Evolutionary conservation across 2,888 invertebrate genomes (phyloP), one percentile per base, ranked within the genome.

Genomic region (Drosophila suboccidentalis): DNA sequence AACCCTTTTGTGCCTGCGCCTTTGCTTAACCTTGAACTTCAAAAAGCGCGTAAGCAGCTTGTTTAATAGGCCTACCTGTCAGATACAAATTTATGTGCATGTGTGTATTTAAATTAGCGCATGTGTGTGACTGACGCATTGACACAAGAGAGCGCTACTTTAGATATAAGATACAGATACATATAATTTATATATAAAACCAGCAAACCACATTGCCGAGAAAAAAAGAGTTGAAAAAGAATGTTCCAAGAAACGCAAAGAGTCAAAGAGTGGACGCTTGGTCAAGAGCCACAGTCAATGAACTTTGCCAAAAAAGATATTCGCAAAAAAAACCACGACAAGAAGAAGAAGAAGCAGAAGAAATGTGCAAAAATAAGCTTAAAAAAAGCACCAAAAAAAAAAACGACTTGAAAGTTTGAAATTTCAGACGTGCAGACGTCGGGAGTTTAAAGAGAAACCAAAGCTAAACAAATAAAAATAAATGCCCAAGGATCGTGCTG

Each of bases 11-110:
- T 50, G 55, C 57, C 29, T 46, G 53, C 51, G 53, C 51, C 62
- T 62, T 62, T 67, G 75, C 32, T 80, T 91, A 92, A 92, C 92
- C 92, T 92, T 92, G 92, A 92, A 92, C 92, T 92, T 92, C 85
- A 92, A 86, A 82, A 85, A 75, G 60, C 82, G 79, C 71, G 82
- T 79, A 79, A 50, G 47, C 49, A 39, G 60, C 72, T 75, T 49
- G 58, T 68, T 80, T 80, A 75, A 86, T 83, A 83, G 87, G 89
- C 75, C 87, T 88, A 87, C 75, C 87, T 86, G 74, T 67, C 67
- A 61, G 34, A 75, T 13, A 43, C 19, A 43, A 22, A 22, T 22
- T 13, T 44, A 34, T 71, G 54, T 75, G 58, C 72, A 38, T 75
- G 62, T 73, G 41, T 75, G 63, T 75, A 66, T 73, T 66, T 53